Percentiles rank a stretch among this genome's conserved stretches.
These are phyloP conservation scores for Oryzaephilus surinamensis DNA, from an alignment of 1,140 invertebrate genomes.

Conservation along the genomic window DNA sequence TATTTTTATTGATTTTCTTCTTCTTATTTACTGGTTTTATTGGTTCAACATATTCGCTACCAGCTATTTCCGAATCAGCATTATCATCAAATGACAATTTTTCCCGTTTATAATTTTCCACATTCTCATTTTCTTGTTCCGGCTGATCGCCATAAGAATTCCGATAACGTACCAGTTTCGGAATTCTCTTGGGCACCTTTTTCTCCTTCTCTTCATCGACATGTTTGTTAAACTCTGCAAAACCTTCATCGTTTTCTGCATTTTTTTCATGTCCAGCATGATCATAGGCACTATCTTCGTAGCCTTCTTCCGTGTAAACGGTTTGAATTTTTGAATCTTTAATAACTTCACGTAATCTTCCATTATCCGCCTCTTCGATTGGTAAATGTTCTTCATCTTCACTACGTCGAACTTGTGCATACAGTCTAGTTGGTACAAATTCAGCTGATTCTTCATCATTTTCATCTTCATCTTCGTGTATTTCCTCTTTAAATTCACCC, in stretches of 20 bases:
- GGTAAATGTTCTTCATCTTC: conserved; percentile 51
- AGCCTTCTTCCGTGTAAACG: conserved; percentile 67
- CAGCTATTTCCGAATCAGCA: conserved; percentile 3
- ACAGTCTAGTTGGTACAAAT: conserved; percentile 55
- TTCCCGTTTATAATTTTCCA: conserved; percentile 5
- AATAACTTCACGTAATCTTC: conserved; percentile 52
- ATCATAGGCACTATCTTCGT: conserved; percentile 66
- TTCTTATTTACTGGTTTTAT: conserved; percentile 2
- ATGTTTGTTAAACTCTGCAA: conserved; percentile 17
- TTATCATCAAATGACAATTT: conserved; percentile 4
- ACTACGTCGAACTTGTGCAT: conserved; percentile 54
- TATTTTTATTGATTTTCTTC: conserved; percentile 12
- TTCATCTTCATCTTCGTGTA: conserved; percentile 11
- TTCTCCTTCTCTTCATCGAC: conserved; percentile 12
- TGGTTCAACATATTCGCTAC: conserved; percentile 1
- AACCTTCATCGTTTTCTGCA: conserved; percentile 43
- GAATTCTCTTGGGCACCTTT: neutral
- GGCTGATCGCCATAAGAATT: neutral
- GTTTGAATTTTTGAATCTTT: conserved; percentile 60
- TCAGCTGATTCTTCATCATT: conserved; percentile 34
- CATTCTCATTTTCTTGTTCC: conserved; percentile 1
- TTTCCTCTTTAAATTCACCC: conserved; percentile 1
- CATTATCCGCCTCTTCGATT: conserved; percentile 41
- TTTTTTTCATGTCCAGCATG: conserved; percentile 60
- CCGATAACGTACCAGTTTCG: no score